A percentile compares a stretch with the other conserved stretches of the same genome.
These are phyloP conservation scores for Ageneiosus marmoratus DNA, from an alignment of 2,113 vertebrate species.

Conservation along the genomic window DNA sequence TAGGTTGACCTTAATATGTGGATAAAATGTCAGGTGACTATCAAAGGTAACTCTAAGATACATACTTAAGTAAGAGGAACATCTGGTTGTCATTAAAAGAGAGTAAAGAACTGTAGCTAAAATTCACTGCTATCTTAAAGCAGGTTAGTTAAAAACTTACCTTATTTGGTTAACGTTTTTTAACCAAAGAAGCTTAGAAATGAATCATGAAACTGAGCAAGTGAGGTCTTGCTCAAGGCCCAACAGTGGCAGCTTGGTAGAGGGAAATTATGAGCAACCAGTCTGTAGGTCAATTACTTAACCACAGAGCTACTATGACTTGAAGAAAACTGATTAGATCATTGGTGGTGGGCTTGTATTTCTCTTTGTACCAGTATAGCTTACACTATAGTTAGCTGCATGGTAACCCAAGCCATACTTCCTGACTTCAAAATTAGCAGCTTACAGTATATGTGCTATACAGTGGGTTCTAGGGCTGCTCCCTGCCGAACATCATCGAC, in stretches of 20 bases:
- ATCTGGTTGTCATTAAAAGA: neutral
- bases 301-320: no score
- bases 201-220: neutral
- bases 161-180: neutral
- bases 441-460: neutral
- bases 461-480: neutral
- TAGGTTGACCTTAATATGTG: neutral
- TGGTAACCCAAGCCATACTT: neutral
- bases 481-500: neutral
- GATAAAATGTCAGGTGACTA: neutral
- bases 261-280: neutral
- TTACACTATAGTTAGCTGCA: neutral
- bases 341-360: neutral
- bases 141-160: neutral
- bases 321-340: neutral
- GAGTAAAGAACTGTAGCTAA: neutral
- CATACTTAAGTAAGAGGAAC: neutral
- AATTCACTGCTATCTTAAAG: neutral
- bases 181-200: neutral
- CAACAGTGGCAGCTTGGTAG: neutral
- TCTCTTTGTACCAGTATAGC: neutral
- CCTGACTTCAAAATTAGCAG: neutral
- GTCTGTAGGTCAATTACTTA: neutral
- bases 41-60: neutral
- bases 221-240: neutral